Evolutionary conservation across 2,113 vertebrate species (phyloP).

Genomic region (Glareola pratincola): DNA sequence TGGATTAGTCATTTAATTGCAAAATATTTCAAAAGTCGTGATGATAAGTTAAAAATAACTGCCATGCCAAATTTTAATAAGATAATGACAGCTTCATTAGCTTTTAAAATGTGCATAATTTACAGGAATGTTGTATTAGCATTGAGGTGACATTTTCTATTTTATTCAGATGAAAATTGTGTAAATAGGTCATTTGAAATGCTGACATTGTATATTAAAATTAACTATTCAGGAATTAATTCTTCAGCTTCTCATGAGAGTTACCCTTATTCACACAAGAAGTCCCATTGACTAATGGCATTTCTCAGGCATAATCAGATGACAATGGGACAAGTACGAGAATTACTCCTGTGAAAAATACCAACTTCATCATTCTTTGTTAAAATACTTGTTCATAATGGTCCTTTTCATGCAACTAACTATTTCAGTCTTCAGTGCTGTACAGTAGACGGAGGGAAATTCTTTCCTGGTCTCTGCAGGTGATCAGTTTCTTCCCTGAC

Average conservation of each 20-base stretch:
- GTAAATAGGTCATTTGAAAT: slow-evolving; percentile 45
- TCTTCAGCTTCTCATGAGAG: background rate
- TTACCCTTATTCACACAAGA: slow-evolving; percentile 11
- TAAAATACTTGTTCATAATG: background rate
- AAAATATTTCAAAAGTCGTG: slow-evolving; percentile 14
- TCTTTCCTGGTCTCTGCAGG: background rate
- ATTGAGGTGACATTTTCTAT: slow-evolving; percentile 24
- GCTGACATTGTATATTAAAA: background rate
- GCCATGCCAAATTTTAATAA: slow-evolving; percentile 24
- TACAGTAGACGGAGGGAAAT: background rate
- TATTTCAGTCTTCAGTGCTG: background rate
- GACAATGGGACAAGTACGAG: background rate
- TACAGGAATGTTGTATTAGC: slow-evolving; percentile 12
- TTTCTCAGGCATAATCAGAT: slow-evolving; percentile 6
- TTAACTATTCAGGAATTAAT: slow-evolving; percentile 1
- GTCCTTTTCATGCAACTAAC: background rate
- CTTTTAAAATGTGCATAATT: slow-evolving; percentile 47
- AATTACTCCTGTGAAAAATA: slow-evolving; percentile 17
- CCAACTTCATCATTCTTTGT: background rate
- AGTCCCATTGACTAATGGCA: background rate
- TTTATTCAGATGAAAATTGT: slow-evolving; percentile 20
- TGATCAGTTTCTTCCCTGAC: background rate
- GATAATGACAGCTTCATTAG: slow-evolving; percentile 36
- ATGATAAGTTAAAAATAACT: slow-evolving; percentile 4
- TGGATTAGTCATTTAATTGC: background rate